Evolutionary conservation across 2,888 invertebrate species (phyloP).

Genomic region (Archips crataeganus): DNA sequence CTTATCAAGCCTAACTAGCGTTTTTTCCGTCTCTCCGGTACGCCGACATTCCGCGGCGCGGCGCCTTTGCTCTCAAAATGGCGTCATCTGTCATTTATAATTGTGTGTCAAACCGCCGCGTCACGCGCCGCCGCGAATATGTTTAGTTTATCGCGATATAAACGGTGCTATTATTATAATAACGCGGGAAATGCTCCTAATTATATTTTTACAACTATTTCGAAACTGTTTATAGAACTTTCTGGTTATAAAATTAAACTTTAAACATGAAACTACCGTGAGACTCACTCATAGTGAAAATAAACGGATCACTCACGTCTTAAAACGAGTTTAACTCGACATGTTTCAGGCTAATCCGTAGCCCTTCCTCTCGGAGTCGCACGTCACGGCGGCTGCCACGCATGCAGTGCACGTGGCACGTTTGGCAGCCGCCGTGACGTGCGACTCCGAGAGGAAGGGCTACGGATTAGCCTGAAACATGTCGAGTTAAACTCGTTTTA

Average conservation of each 20-base stretch:
- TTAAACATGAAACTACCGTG: too few relatives aligned
- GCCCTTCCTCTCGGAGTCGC: too few relatives aligned
- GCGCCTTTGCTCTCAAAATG: slow-evolving; percentile 32
- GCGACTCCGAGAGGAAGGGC: too few relatives aligned
- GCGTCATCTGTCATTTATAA: slow-evolving; percentile 43
- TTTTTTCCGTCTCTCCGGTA: slow-evolving; percentile 31
- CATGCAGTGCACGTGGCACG: too few relatives aligned
- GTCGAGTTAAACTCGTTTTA: too few relatives aligned
- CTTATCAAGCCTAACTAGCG: slow-evolving; percentile 41
- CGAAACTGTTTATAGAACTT: slow-evolving; percentile 2
- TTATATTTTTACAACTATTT: slow-evolving; percentile 42
- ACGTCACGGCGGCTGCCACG: too few relatives aligned
- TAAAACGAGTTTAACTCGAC: too few relatives aligned
- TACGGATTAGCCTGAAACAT: too few relatives aligned
- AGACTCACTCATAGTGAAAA: too few relatives aligned
- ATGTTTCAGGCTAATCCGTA: too few relatives aligned
- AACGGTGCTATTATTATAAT: slow-evolving; percentile 44
- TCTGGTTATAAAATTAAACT: not conserved
- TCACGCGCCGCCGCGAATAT: slow-evolving; percentile 46
- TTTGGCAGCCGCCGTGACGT: too few relatives aligned
- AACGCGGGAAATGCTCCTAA: slow-evolving; percentile 34
- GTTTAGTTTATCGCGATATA: slow-evolving; percentile 49
- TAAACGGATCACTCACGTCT: too few relatives aligned
- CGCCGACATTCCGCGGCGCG: slow-evolving; percentile 39
- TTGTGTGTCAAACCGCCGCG: slow-evolving; percentile 37